Evolutionary conservation across 1,140 invertebrate species (phyloP), one percentile per base, ranked within the genome.

Genomic region (Zaprionus tsacasi): DNA sequence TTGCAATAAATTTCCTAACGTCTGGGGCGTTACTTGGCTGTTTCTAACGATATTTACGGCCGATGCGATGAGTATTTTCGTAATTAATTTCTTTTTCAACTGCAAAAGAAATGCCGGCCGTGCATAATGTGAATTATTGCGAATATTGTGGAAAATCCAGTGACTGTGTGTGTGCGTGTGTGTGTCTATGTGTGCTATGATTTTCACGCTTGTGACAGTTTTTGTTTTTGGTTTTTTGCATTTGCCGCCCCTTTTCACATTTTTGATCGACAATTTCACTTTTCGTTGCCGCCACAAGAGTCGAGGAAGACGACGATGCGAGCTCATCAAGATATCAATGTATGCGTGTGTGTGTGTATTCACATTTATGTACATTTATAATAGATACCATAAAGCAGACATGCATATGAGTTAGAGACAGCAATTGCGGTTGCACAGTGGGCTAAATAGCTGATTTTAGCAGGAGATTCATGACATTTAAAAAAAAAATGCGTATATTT

Each of bases 191-290:
- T 73, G 40, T 61, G 13, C 33, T 69, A 56, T 54, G 63, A 57
- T 74, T 74, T 74, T 74, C 52, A 74, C 38, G 68, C 56, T 58
- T 79, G 77, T 76, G 74, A 76, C 77, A 73, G 60, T 81, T 87
- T 81, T 86, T 82, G 76, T 82, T 82, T 69, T 76, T 74, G 27
- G 27, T 30, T 30, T 30, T 3, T 5, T 30, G 60, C 73, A 45
- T 75, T 70, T 70, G 57, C 66, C 76, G 55, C 52, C 66, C 72
- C 63, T 78, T 63, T 77, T 57, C 55, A 59, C 61, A 61, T 78
- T 59, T 81, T 89, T 83, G 82, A 88, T 88, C 85, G 85, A 88
- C 85, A 88, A 89, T 88, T 88, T 88, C 85, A 88, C 85, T 88
- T 88, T 88, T 88, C 68, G 65, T 50, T 63, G 72, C 66, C 55